Evolutionary conservation across 2,113 vertebrate species (phyloP), one percentile per base, ranked within the genome.

Genomic region (Syrrhaptes paradoxus): DNA sequence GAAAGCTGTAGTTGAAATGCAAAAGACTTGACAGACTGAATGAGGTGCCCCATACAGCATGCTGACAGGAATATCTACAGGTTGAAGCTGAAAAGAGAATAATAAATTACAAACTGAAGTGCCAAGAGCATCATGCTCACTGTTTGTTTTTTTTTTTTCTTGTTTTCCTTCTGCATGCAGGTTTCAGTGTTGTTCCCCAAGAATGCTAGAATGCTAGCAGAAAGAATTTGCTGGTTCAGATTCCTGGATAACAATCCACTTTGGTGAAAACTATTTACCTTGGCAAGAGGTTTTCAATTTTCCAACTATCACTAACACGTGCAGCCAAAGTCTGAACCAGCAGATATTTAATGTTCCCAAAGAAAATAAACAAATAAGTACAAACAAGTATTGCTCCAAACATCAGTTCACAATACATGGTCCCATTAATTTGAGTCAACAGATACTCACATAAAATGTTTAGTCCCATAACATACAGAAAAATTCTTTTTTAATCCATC

Each of bases 261-360:
- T 91, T 9, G 36, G 91, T 77, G 81, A 82, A 80, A 93, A 90
- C 80, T 86, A 54, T 95, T 96, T 93, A 85, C 32, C 26, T 96
- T 95, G 92, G 94, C 73, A 91, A 89, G 73, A 75, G 13, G 7
- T 87, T 96, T 86, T 67, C 7, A 1, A 1, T 87, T 91, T 89
- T 94, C 66, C 49, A 79, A 0, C 72, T 87, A 68, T 90, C 72
- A 31, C 45, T 77, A 80, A 58, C 71, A 83, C 1, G 0, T 87
- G 78, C 34, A 93, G 59, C 36, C 82, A 51, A 75, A 77, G 58
- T 62, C 75, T 93, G 67, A 94, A 85, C 49, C 48, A 85, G 79
- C 45, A 90, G 62, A 94, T 54, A 34, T 59, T 90, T 80, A 72
- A 63, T 31, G 38, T 55, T 91, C 63, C 80, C 76, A 83, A 79